Evolutionary conservation across 2,888 invertebrate species (phyloP).

Genomic region (Tridacna gigas): DNA sequence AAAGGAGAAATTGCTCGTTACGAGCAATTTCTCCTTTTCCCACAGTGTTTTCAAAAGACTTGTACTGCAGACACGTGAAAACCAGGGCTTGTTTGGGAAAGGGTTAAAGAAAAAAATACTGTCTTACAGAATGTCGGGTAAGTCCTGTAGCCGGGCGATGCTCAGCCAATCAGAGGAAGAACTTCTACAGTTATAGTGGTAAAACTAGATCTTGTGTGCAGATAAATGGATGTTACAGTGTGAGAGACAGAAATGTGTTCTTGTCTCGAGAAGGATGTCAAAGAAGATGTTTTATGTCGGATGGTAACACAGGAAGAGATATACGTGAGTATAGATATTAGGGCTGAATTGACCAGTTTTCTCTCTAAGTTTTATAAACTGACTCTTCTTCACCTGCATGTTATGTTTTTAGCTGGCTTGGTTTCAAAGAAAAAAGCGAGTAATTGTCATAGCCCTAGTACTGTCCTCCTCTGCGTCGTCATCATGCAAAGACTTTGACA

Average conservation of each 20-base stretch:
- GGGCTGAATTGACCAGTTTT: too few relatives aligned
- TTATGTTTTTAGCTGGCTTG: too few relatives aligned
- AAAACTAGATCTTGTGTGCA: constrained; percentile 50
- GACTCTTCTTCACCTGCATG: too few relatives aligned
- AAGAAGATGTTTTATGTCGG: constrained; percentile 16
- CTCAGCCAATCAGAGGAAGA: constrained; percentile 27
- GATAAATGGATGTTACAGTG: constrained; percentile 51
- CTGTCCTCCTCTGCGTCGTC: too few relatives aligned
- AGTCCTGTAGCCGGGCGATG: constrained; percentile 49
- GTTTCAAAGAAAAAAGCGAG: too few relatives aligned
- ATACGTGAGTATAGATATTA: constrained; percentile 14
- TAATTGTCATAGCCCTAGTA: too few relatives aligned
- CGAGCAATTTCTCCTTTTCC: background rate
- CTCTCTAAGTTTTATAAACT: too few relatives aligned
- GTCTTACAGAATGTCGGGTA: constrained; percentile 42
- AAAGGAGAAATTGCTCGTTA: background rate
- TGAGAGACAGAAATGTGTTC: constrained; percentile 56
- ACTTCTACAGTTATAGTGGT: constrained; percentile 43
- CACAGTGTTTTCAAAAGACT: background rate
- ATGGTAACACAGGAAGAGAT: background rate
- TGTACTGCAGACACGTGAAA: background rate
- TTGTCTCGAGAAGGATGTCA: constrained; percentile 13
- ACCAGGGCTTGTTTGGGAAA: too few relatives aligned
- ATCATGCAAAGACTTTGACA: too few relatives aligned
- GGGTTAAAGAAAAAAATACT: too few relatives aligned